Conservation (phyloP, 1,140 invertebrate species). For the Hypsibius dujardini region DNA sequence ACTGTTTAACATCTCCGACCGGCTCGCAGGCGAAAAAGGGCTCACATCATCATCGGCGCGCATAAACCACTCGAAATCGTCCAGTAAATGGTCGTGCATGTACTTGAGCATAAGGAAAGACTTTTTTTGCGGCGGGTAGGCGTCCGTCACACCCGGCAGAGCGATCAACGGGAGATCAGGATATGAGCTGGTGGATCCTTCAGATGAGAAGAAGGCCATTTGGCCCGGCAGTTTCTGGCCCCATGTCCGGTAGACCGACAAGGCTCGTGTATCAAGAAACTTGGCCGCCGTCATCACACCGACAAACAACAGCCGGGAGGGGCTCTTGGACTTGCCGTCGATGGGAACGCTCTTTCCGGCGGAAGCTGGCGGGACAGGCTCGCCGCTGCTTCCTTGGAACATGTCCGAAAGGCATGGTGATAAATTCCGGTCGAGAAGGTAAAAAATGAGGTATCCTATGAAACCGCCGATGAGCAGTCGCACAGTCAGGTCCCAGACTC, state of each 20-base stretch:
- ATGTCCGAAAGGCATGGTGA: background rate
- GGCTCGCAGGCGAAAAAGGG: no score
- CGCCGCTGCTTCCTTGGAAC: background rate
- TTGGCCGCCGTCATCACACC: constrained; percentile 89
- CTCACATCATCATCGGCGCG: constrained; percentile 94
- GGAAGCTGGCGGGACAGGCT: background rate
- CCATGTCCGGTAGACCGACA: no score
- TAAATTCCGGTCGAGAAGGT: background rate
- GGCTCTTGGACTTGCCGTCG: constrained; percentile 17
- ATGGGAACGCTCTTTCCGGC: background rate
- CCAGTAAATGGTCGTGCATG: constrained; percentile 81
- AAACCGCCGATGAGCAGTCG: no score
- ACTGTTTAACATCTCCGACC: no score
- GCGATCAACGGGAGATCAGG: constrained; percentile 53
- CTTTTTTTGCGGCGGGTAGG: constrained; percentile 96
- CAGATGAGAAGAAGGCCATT: constrained; percentile 77
- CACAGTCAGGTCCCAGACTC: no score
- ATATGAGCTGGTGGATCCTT: constrained; percentile 32
- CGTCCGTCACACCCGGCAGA: constrained; percentile 69
- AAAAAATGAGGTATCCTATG: background rate
- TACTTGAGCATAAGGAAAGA: constrained; percentile 95
- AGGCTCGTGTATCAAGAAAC: no score
- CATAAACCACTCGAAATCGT: constrained; percentile 90
- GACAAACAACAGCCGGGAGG: constrained; percentile 45
- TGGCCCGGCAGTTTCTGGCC: no score